These are phyloP conservation scores for Rhyacophila brunnea DNA, from an alignment of 1,140 invertebrate species.

Conservation along the genomic window DNA sequence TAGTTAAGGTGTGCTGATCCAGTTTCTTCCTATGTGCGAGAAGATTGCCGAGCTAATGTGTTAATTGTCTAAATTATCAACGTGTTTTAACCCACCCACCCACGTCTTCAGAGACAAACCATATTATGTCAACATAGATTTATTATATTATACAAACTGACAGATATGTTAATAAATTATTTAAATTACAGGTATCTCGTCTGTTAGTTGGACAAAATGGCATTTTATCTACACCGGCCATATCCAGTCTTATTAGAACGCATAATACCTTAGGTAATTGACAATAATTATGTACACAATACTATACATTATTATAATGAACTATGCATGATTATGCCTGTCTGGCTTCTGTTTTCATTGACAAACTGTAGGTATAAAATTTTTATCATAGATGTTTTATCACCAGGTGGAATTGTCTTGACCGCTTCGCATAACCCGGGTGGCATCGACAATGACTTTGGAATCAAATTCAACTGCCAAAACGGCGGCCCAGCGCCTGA, in stretches of 20 bases:
- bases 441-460: constrained; percentile 95
- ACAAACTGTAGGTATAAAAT: background rate
- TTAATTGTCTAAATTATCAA: too few species aligned
- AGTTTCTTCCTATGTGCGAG: too few species aligned
- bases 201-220: constrained; percentile 87
- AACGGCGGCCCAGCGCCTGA: constrained; percentile 98
- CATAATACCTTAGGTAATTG: constrained; percentile 63
- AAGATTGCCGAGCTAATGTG: too few species aligned
- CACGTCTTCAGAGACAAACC: too few species aligned
- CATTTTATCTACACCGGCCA: constrained; percentile 91
- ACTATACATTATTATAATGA: too few species aligned
- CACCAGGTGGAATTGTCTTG: constrained; percentile 89
- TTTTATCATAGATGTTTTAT: background rate
- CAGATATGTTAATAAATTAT: too few species aligned
- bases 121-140: too few species aligned
- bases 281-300: background rate
- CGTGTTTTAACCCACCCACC: too few species aligned
- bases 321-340: too few species aligned
- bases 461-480: constrained; percentile 96
- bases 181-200: constrained; percentile 70
- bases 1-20: too few species aligned
- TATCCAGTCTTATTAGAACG: constrained; percentile 87
- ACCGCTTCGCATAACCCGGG: constrained; percentile 99
- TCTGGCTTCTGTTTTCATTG: background rate
- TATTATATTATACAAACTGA: too few species aligned